Evolutionary conservation across 2,888 invertebrate genomes (phyloP).

Genomic region (Antitype chi): DNA sequence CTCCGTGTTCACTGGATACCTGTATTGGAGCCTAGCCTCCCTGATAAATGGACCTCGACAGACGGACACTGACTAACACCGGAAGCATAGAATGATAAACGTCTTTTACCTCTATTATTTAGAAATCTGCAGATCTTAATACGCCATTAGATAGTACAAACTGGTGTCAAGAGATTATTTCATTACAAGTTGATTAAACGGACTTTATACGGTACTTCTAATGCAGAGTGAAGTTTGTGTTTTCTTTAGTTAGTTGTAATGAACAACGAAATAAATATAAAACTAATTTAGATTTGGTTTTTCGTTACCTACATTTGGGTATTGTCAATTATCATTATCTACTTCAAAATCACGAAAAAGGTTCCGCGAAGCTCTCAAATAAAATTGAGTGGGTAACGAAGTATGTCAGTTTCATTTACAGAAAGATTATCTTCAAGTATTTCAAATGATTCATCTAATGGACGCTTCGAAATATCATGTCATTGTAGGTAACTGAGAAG

Average conservation of each 20-base stretch:
- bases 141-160: conserved; percentile 68
- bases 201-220: background rate
- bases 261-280: background rate
- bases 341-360: background rate
- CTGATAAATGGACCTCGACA: conserved; percentile 70
- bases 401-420: background rate
- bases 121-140: conserved; percentile 80
- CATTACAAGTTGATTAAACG: conserved; percentile 29
- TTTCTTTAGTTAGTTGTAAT: background rate
- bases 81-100: conserved; percentile 79
- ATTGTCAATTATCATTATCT: background rate
- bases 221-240: background rate
- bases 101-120: conserved; percentile 76
- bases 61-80: conserved; percentile 70
- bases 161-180: conserved; percentile 36
- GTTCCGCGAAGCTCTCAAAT: background rate
- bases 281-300: background rate
- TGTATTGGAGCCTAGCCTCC: conserved; percentile 59
- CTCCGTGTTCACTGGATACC: conserved; percentile 55
- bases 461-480: background rate
- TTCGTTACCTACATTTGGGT: background rate
- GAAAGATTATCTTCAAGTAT: background rate
- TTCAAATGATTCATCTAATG: background rate
- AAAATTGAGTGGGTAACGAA: background rate
- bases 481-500: background rate